Evolutionary conservation across 2,888 invertebrate genomes (phyloP), one percentile per base, ranked within the genome.

Genomic region (Ischnura elegans): DNA sequence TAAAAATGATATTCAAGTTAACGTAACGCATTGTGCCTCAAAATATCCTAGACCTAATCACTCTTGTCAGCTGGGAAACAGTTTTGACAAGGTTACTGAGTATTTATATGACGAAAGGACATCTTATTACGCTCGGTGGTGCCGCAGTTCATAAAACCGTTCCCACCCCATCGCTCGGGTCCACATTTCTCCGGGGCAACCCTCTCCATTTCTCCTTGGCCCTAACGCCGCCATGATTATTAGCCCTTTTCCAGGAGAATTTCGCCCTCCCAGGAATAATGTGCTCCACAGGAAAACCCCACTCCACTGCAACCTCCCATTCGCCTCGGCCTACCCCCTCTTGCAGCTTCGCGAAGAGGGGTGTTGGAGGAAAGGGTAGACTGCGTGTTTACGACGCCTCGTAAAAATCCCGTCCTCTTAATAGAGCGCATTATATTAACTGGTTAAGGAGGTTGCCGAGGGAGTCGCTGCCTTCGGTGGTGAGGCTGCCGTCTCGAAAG

Each of bases 391-490:
- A 90, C 90, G 90, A 90, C 45, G 90, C 43, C 90, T 90, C 90
- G 90, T 90, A 90, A 90, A 90, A 90, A 90, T 90, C 90, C 66
- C 90, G 90, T 66, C 90, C 90, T 90, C 76, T 90, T 90, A 90
- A 90, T 90, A 90, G 90, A 90, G 90, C 61, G 90, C 61, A 90
- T 90, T 90, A 90, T 90, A 90, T 90, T 90, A 90, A 90, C 90
- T 90, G 61, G 90, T 90, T 90, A 66, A 61, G 90, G 86, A 86
- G 55, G 43, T 66, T 42, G 87, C 43, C 43, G 43, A 46, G 86
- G 43, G 86, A 45, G 76, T 76, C 25, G 29, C 76, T 76, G 76
- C 36, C 10, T 1, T 10, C 13, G 36, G 36, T 29, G 76, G 36
- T 4, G 76, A 36, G 4, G 61, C 25, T n/a, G 16, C 5, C 25